Evolutionary conservation across 2,113 vertebrate species (phyloP), one percentile per base, ranked within the genome.

Genomic region (Toxotes chatareus): DNA sequence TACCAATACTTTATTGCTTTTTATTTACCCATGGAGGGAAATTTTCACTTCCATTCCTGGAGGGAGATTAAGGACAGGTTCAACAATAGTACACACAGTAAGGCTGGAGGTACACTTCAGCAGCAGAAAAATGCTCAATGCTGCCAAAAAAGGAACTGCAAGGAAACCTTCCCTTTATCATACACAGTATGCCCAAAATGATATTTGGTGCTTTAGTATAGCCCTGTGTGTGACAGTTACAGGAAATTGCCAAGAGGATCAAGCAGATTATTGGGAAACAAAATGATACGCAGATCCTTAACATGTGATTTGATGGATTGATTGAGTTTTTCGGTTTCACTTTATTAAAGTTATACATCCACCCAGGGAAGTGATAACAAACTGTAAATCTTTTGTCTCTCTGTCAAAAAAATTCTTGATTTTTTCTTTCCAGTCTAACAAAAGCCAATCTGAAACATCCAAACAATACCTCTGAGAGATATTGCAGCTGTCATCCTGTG

Each of bases 21-120:
- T 69, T 74, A 73, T 44, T 86, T 71, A 63, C 65, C 47, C 61
- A 64, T 17, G n/a, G 62, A 82, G 23, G 47, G n/a, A 59, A 34
- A 59, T 49, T 71, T 71, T 74, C 31, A 31, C 49, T 81, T 44
- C 38, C 19, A 44, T 67, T 80, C 42, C 75, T 73, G 8, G 2
- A 21, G 72, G n/a, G 19, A 85, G 67, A 82, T 87, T 84, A 82
- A 59, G 38, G 27, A 56, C 21, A 65, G 63, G 82, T 85, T 77
- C 67, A 89, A 55, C 60, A 64, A 47, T 36, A 17, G 81, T 69
- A 76, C 36, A 62, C 14, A 21, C 10, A 19, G 8, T 61, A 23
- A 69, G 19, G 36, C 61, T 60, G n/a, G 7, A 38, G 27, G 16
- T 60, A 56, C 31, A 34, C 56, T 73, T 60, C 14, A 57, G 40